Evolutionary conservation across 2,888 invertebrate species (phyloP), one percentile per base, ranked within the genome.

Genomic region (Pachymerium ferrugineum): DNA sequence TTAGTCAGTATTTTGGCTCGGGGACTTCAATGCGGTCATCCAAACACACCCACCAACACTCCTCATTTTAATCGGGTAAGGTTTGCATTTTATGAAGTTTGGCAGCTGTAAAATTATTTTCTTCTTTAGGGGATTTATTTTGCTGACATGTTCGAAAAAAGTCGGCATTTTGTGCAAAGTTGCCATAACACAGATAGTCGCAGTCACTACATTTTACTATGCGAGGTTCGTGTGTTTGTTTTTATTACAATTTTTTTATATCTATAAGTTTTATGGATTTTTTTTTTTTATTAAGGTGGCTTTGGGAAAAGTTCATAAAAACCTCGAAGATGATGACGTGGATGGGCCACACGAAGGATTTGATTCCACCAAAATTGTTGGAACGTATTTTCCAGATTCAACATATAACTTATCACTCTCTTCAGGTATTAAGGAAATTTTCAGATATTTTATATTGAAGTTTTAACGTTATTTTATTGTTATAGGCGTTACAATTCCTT

Each of bases 101-200:
- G n/a, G n/a, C 81, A 22, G n/a, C 14, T 83, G 83, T 79, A 84
- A 84, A 77, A 81, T 82, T 79, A 84, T 83, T 73, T 54, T 72
- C 4, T 71, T 31, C 28, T 19, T 71, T n/a, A 29, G 33, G 33
- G 38, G 70, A 68, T 42, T 14, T 47, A 70, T 73, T 31, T 67
- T 22, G 25, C 85, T 0, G 85, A 86, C 78, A 80, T 81, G 72
- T 86, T 86, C 78, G 79, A 78, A 38, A 85, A 86, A 78, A 84
- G 84, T 77, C 76, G 78, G 22, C 78, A 77, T 69, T 84, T 84
- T 78, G 82, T 83, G 72, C 78, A 80, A 74, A 80, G 80, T 72
- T 79, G 80, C 71, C 78, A 78, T 30, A 76, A 78, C 12, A 78
- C 79, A 10, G 74, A 76, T 77, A 70, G 79, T 19, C 75, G 78